A percentile compares a stretch with the other conserved stretches of the same genome.
phyloP scores from a whole-genome alignment of 2,113 vertebrate genomes.

The Thamnophis sirtalis region DNA sequence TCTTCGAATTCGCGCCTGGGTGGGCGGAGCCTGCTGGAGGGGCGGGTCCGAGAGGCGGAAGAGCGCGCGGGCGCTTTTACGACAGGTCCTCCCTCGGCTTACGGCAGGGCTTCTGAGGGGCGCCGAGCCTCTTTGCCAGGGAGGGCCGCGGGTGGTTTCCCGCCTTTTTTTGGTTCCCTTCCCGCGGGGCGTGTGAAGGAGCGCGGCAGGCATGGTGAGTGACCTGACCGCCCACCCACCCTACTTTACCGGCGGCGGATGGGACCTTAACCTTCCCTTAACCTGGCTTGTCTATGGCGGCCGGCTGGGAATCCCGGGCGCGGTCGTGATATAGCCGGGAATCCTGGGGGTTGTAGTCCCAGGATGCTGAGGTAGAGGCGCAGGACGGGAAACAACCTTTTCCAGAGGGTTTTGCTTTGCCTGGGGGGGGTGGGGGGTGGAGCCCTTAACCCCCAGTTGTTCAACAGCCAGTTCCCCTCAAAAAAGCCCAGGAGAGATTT shows the following conservation, averaged over 20 bases:
- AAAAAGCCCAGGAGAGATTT: neutral
- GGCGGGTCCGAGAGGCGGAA: neutral
- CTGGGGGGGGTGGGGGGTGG: too few relatives aligned
- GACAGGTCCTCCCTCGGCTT: neutral
- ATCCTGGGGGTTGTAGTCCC: neutral
- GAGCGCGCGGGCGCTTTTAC: constrained; percentile 12
- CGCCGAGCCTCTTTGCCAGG: too few relatives aligned
- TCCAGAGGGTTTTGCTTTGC: neutral
- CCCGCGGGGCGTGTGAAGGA: neutral
- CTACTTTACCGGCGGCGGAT: neutral
- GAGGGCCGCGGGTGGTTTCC: neutral
- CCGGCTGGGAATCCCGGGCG: too few relatives aligned
- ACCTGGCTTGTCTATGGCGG: neutral
- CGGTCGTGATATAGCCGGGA: neutral
- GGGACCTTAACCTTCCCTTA: neutral
- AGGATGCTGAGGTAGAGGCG: neutral
- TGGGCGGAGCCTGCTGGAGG: neutral
- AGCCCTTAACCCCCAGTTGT: neutral
- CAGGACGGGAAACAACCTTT: neutral
- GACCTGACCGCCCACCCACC: neutral
- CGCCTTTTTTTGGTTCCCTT: neutral
- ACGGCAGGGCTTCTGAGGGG: neutral
- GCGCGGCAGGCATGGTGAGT: constrained; percentile 44
- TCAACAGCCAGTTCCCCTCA: neutral
- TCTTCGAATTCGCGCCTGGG: neutral